phyloP scores from a whole-genome alignment of 2,797 vertebrate species.

The Coccyzus lansbergi region DNA sequence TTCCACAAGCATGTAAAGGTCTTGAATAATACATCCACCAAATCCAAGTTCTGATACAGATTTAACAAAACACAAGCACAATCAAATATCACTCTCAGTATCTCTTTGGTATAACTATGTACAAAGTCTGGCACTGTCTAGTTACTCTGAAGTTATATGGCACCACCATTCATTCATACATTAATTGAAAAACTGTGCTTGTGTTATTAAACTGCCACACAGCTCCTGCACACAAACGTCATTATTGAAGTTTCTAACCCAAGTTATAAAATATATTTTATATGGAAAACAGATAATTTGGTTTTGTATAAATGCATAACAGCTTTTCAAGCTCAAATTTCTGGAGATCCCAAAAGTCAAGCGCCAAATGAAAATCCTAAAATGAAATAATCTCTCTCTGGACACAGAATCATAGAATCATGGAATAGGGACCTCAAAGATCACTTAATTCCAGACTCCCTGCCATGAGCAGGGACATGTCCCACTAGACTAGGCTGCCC shows the following conservation, averaged over 20 bases:
- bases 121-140: background rate
- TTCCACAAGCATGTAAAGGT: background rate
- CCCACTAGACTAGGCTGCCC: no score
- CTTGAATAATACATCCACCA: fast-evolving
- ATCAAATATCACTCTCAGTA: background rate
- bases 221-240: background rate
- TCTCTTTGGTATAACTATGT: background rate
- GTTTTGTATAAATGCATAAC: background rate
- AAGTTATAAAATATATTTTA: background rate
- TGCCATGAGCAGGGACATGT: no score
- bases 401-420: no score
- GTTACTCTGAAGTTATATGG: background rate
- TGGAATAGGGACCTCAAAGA: no score
- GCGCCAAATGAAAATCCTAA: background rate
- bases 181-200: background rate
- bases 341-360: background rate
- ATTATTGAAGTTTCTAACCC: background rate
- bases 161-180: background rate
- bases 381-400: background rate
- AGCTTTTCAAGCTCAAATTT: background rate
- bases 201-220: background rate
- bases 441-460: no score
- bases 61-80: background rate
- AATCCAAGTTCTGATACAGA: background rate
- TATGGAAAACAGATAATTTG: fast-evolving